Evolutionary conservation across 2,888 invertebrate genomes (phyloP).

Genomic region (Lepidonotus clava): DNA sequence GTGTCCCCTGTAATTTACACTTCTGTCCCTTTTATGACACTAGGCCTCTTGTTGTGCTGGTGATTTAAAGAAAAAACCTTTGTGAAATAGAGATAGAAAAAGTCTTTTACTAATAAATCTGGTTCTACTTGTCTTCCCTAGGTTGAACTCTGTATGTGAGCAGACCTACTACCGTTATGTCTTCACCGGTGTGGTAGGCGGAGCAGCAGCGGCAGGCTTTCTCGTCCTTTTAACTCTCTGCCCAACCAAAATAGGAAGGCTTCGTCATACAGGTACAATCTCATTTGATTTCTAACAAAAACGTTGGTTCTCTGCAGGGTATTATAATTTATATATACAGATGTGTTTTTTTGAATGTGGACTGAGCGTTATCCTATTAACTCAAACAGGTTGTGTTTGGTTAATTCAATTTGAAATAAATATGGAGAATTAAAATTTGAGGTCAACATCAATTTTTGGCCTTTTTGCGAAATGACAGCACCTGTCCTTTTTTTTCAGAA

Average conservation of each 20-base stretch:
- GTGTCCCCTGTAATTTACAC: neutral
- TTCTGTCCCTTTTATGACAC: neutral
- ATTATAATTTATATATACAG: neutral
- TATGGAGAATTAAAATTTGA: too few relatives aligned
- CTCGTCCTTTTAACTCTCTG: neutral
- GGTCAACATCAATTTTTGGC: too few relatives aligned
- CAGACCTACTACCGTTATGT: conserved; percentile 15
- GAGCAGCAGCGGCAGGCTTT: neutral
- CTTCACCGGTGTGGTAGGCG: conserved; percentile 2
- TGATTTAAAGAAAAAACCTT: too few relatives aligned
- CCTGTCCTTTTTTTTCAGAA: too few relatives aligned
- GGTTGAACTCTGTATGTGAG: neutral
- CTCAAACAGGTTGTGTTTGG: too few relatives aligned
- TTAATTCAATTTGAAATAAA: too few relatives aligned
- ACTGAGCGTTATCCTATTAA: too few relatives aligned
- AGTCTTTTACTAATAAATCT: neutral
- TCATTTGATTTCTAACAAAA: neutral
- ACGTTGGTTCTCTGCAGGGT: neutral
- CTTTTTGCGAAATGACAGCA: too few relatives aligned
- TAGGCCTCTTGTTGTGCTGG: too few relatives aligned
- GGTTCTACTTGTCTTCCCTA: neutral
- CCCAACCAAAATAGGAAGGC: neutral
- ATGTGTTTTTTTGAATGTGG: too few relatives aligned
- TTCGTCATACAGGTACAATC: conserved; percentile 10
- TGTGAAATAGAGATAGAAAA: too few relatives aligned